phyloP scores from a whole-genome alignment of 2,113 vertebrate species.

The Opisthocomus hoazin region DNA sequence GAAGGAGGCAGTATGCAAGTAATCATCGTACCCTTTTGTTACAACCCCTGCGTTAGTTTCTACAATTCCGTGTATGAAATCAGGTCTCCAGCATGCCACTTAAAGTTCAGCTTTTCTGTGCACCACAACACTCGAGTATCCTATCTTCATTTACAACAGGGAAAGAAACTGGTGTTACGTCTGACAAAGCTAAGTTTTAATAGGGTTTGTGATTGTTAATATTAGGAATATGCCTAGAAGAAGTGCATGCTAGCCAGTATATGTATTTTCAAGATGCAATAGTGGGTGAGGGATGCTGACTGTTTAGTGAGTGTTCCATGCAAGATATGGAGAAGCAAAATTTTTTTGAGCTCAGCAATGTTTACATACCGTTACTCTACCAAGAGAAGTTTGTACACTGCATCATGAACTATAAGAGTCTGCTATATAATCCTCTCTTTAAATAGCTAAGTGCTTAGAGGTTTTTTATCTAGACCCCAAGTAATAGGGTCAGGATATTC shows the following conservation, averaged over 20 bases:
- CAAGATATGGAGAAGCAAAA: background rate
- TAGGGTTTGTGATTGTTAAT: background rate
- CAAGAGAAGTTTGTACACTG: background rate
- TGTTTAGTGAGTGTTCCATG: background rate
- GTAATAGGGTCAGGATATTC: background rate
- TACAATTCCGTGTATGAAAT: background rate
- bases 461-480: background rate
- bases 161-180: background rate
- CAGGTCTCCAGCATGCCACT: background rate
- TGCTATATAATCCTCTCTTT: background rate
- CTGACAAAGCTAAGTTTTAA: background rate
- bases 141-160: background rate
- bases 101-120: background rate
- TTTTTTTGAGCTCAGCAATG: background rate
- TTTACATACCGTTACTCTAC: background rate
- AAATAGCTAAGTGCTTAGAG: background rate
- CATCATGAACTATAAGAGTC: background rate
- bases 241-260: background rate
- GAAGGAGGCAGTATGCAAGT: too few relatives aligned
- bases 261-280: background rate
- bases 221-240: background rate
- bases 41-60: background rate
- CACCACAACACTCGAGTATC: background rate
- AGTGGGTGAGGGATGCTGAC: background rate
- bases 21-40: background rate